Evolutionary conservation across 2,888 invertebrate species (phyloP), one percentile per base, ranked within the genome.

Genomic region (Synanthedon andrenaeformis): DNA sequence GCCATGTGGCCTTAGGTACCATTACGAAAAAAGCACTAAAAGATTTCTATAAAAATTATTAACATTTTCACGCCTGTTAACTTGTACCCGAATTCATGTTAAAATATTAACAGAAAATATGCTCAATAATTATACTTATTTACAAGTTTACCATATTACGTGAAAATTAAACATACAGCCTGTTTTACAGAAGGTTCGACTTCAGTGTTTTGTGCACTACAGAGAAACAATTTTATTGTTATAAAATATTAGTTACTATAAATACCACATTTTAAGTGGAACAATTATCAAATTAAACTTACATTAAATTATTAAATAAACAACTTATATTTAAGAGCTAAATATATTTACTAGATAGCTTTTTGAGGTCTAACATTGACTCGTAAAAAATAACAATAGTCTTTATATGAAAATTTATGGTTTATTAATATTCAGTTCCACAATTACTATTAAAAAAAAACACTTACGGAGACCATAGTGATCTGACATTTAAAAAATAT

Each of bases 1-100:
- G 82, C 85, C 82, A 57, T 74, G 71, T 72, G 82, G 83, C 85
- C 73, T 77, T 74, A 76, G 76, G 80, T 82, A 77, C 79, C 76
- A 79, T 77, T 74, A 76, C 65, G 76, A 74, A 76, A 35, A 73
- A 81, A 83, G 78, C 78, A 80, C 80, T 79, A 79, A 82, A 73
- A 78, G 74, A 70, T 72, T 76, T 67, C 76, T 76, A 82, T 82
- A 82, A 81, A 77, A 70, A 77, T 79, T 72, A 74, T 75, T 71
- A 80, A 82, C 79, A 75, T 77, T 51, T 49, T 45, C 45, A 45
- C 45, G n/a, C 63, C 66, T 72, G 69, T 76, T 78, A 79, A 77
- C 74, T 75, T 71, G 71, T 72, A 69, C 65, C 70, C 71, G n/a
- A 69, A 65, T 70, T 70, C 65, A 71, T 68, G 72, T 70, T 73